These are phyloP conservation scores for Buathra laborator DNA, from an alignment of 2,888 invertebrate species.

Conservation along the genomic window DNA sequence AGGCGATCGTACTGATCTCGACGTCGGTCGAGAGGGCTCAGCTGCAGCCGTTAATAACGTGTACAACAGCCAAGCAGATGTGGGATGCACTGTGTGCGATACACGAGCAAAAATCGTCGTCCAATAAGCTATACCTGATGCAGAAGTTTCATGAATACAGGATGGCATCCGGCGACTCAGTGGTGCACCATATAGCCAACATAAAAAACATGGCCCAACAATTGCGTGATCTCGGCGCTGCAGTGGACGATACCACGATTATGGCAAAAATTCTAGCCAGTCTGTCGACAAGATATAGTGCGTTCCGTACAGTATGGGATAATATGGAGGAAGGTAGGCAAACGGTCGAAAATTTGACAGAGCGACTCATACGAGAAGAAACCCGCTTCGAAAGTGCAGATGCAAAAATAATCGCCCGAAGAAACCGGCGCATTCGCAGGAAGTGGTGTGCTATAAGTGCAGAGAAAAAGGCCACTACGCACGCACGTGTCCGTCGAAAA, in stretches of 20 bases:
- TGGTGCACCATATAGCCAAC: slow-evolving; percentile 19
- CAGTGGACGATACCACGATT: not conserved
- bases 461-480: slow-evolving; percentile 38
- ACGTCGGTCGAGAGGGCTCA: slow-evolving; percentile 63
- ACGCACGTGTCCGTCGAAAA: slow-evolving; percentile 24
- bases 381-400: not conserved
- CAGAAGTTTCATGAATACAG: slow-evolving; percentile 2
- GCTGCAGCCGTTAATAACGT: slow-evolving; percentile 59
- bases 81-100: slow-evolving; percentile 60
- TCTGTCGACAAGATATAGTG: not conserved
- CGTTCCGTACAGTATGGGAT: slow-evolving; percentile 4
- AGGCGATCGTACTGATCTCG: slow-evolving; percentile 62
- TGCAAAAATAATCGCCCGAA: not conserved
- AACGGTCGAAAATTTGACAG: slow-evolving; percentile 13
- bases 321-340: not conserved
- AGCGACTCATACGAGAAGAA: slow-evolving; percentile 18
- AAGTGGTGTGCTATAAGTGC: slow-evolving; percentile 29
- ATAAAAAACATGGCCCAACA: slow-evolving; percentile 6
- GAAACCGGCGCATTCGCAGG: no score
- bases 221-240: not conserved
- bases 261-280: slow-evolving; percentile 1
- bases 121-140: not conserved
- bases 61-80: slow-evolving; percentile 62
- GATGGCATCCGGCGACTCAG: not conserved
- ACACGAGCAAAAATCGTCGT: slow-evolving; percentile 63